Evolutionary conservation across 2,113 vertebrate genomes (phyloP).

Genomic region (Antechinus stuartii): DNA sequence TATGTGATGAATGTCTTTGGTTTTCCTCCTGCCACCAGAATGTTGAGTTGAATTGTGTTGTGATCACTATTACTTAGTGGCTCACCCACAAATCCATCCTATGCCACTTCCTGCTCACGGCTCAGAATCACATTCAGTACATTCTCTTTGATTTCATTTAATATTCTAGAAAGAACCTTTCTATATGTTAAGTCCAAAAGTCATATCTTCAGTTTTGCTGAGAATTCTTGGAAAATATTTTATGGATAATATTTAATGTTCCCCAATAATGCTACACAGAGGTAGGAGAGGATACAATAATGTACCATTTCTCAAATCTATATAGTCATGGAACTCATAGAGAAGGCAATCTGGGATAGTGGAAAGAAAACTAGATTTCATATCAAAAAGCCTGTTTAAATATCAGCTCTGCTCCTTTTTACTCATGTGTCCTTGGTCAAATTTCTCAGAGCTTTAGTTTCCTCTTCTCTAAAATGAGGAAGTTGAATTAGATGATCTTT

Average conservation of each 20-base stretch:
- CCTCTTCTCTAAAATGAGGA: neutral
- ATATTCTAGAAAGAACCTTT: neutral
- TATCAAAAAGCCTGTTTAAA: neutral
- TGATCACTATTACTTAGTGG: slow-evolving; percentile 2
- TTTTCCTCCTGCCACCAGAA: slow-evolving; percentile 6
- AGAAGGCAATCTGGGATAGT: neutral
- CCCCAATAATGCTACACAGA: neutral
- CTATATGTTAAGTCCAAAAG: neutral
- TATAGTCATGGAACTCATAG: neutral
- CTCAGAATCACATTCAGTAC: neutral
- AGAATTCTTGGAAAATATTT: neutral
- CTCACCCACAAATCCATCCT: slow-evolving; percentile 29
- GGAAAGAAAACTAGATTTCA: neutral
- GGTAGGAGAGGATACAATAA: neutral
- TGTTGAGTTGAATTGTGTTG: neutral
- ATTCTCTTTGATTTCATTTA: neutral
- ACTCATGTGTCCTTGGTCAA: neutral
- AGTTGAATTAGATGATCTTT: neutral
- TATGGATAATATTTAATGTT: neutral
- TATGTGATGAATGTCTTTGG: slow-evolving; percentile 17
- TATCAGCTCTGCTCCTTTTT: neutral
- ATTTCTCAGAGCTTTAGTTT: neutral
- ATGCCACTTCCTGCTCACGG: neutral
- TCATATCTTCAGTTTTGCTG: neutral
- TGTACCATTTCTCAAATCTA: neutral